These are phyloP conservation scores for Exephanes ischioxanthus DNA, from an alignment of 2,888 invertebrate genomes.

Conservation along the genomic window DNA sequence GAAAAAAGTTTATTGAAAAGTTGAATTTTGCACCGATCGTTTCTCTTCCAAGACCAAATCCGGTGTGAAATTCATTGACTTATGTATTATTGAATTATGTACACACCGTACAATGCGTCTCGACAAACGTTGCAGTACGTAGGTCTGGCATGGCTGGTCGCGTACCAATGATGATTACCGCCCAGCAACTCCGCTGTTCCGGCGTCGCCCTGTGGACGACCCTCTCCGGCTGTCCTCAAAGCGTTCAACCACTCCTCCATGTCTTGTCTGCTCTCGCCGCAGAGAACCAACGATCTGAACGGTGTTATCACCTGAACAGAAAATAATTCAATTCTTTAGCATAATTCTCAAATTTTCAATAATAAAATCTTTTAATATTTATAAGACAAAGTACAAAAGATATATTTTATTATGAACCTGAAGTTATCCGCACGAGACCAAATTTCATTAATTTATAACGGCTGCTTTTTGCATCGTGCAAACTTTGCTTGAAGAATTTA, in stretches of 20 bases:
- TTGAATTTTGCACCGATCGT: background rate
- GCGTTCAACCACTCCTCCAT: slow-evolving; percentile 97
- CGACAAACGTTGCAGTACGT: slow-evolving; percentile 99
- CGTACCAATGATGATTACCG: slow-evolving; percentile 93
- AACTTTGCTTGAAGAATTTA: too few relatives aligned
- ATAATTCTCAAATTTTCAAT: background rate
- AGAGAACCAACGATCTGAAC: slow-evolving; percentile 91
- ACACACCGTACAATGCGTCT: slow-evolving; percentile 91
- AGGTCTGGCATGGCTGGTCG: slow-evolving; percentile 97
- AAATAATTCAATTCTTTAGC: background rate
- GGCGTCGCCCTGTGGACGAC: slow-evolving; percentile 86
- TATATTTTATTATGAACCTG: too few relatives aligned
- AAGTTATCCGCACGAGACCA: too few relatives aligned
- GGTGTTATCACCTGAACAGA: slow-evolving; percentile 90
- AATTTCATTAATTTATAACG: too few relatives aligned
- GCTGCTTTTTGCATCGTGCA: too few relatives aligned
- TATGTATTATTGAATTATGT: too few relatives aligned
- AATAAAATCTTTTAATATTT: background rate
- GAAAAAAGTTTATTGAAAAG: slow-evolving; percentile 42
- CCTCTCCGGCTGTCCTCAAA: slow-evolving; percentile 90
- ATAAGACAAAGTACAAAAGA: too few relatives aligned
- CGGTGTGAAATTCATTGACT: background rate
- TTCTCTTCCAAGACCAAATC: background rate
- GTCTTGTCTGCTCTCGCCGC: slow-evolving; percentile 92
- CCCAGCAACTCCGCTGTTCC: slow-evolving; percentile 88